Conservation (phyloP, 1,140 invertebrate genomes). For the Phortica variegata region DNA sequence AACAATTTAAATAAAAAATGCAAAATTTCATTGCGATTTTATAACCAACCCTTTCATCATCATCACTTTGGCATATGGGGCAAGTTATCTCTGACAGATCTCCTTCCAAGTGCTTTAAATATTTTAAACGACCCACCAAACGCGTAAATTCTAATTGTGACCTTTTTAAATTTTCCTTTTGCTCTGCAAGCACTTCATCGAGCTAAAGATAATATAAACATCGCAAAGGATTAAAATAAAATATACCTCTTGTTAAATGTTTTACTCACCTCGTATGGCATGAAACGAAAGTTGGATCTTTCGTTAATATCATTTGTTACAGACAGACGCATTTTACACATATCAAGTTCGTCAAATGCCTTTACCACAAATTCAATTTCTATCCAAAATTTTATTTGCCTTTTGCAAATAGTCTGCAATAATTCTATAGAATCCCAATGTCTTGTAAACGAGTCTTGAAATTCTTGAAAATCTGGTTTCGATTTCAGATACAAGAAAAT, state of each 20-base stretch:
- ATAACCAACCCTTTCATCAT: conserved; percentile 18
- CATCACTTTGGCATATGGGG: conserved; percentile 66
- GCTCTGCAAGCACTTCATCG: conserved; percentile 25
- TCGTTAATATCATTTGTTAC: conserved; percentile 38
- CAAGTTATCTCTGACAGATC: conserved; percentile 62
- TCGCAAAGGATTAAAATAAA: not conserved
- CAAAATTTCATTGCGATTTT: not conserved
- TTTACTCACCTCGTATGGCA: conserved; percentile 20
- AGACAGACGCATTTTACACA: conserved; percentile 69
- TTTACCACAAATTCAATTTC: conserved; percentile 51
- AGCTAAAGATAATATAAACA: conserved; percentile 16
- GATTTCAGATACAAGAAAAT: conserved; percentile 16
- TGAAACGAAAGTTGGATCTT: conserved; percentile 38
- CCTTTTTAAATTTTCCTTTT: conserved; percentile 25
- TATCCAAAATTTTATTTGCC: conserved; percentile 48
- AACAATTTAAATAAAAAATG: not conserved
- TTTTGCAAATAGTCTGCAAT: conserved; percentile 70
- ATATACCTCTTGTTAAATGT: not conserved
- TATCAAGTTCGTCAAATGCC: conserved; percentile 72
- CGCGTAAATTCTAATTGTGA: conserved; percentile 40
- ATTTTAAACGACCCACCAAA: conserved; percentile 39
- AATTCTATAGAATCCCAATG: conserved; percentile 64
- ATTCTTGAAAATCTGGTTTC: conserved; percentile 14
- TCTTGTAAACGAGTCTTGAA: conserved; percentile 34
- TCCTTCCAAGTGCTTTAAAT: conserved; percentile 46